Percentiles rank a stretch among this genome's conserved stretches.
Evolutionary conservation across 2,797 vertebrate genomes (phyloP).

Genomic region (Rhabdomys pumilio): DNA sequence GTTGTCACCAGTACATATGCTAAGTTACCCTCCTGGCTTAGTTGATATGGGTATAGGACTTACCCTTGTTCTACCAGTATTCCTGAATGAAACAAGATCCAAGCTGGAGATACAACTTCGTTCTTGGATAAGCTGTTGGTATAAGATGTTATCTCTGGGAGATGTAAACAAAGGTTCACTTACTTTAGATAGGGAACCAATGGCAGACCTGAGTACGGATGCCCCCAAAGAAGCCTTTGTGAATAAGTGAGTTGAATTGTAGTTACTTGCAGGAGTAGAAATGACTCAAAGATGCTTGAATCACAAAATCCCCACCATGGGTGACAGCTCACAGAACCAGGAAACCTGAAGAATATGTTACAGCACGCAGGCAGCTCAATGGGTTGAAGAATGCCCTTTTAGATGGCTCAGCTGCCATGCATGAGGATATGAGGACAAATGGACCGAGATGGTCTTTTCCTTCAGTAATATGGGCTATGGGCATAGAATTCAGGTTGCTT

Average conservation of each 20-base stretch:
- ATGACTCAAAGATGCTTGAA: not conserved
- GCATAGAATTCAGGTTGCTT: not conserved
- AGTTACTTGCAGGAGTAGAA: not conserved
- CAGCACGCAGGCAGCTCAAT: not conserved
- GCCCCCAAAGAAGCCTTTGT: not conserved
- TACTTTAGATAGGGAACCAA: not conserved
- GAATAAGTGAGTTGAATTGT: not conserved
- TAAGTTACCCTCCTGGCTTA: not conserved
- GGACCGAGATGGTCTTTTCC: not conserved
- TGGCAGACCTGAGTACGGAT: not conserved
- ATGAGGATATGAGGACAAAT: not conserved
- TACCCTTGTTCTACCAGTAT: not conserved
- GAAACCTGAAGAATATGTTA: not conserved
- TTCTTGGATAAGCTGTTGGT: slow-evolving; percentile 21
- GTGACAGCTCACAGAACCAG: not conserved
- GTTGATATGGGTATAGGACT: not conserved
- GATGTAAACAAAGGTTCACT: not conserved
- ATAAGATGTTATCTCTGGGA: not conserved
- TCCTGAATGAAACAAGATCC: not conserved
- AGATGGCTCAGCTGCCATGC: too few relatives aligned
- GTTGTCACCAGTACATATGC: not conserved
- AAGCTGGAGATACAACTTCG: not conserved
- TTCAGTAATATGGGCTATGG: not conserved
- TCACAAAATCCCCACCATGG: not conserved
- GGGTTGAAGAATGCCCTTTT: not conserved